Percentiles rank a stretch among this genome's conserved stretches.
These are phyloP conservation scores for Callinectes sapidus DNA, from an alignment of 2,888 invertebrate species.

Conservation along the genomic window DNA sequence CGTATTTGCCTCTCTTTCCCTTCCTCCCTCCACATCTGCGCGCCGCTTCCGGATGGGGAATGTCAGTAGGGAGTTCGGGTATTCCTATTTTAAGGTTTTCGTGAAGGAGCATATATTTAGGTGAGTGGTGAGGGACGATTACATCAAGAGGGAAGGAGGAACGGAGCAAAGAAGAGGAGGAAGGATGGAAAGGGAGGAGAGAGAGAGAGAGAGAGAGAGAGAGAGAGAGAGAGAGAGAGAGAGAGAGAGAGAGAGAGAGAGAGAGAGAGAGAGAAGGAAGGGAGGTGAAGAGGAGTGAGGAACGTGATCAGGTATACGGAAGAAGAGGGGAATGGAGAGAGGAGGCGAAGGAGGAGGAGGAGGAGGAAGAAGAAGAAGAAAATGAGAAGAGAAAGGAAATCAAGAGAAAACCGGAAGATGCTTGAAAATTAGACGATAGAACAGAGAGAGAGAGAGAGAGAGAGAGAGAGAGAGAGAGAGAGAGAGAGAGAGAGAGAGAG, in stretches of 20 bases:
- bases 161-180: constrained; percentile 38
- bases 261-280: background rate
- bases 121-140: background rate
- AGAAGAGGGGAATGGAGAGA: background rate
- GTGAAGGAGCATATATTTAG: background rate
- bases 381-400: background rate
- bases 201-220: background rate
- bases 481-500: constrained; percentile 18
- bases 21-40: background rate
- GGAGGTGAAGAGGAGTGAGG: background rate
- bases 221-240: too few species aligned
- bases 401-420: background rate
- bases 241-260: too few species aligned
- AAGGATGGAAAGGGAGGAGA: background rate
- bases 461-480: constrained; percentile 21
- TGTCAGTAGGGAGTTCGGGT: background rate
- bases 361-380: background rate
- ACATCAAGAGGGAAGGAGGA: background rate
- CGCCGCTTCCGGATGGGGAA: background rate
- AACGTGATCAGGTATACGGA: too few species aligned
- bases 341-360: background rate
- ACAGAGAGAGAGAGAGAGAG: background rate
- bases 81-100: background rate
- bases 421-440: background rate
- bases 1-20: background rate